These are phyloP conservation scores for Piaya cayana DNA, from an alignment of 2,113 vertebrate species.

Conservation along the genomic window DNA sequence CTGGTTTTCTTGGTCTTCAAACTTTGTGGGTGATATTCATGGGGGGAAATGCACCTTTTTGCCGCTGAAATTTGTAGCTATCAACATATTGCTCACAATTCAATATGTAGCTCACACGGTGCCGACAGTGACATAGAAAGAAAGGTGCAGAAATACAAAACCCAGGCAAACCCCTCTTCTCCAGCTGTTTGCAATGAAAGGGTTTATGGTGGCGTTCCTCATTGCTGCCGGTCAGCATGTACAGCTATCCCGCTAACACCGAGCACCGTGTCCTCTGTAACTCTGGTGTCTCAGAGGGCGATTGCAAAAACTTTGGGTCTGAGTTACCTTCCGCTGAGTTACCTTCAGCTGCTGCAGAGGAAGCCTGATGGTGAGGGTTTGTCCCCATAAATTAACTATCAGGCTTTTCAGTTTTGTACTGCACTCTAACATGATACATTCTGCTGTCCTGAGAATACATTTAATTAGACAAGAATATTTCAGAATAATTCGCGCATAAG, in stretches of 20 bases:
- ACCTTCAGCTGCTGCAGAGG: not conserved
- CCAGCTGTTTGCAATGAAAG: not conserved
- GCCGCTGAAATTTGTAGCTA: not conserved
- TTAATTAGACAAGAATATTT: not conserved
- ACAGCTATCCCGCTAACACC: too few species aligned
- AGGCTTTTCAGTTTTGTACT: not conserved
- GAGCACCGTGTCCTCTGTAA: fast-evolving
- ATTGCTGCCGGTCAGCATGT: fast-evolving
- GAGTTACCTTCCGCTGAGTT: not conserved
- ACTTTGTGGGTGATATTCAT: not conserved
- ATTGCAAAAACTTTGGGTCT: not conserved
- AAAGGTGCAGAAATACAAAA: fast-evolving
- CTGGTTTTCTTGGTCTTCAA: fast-evolving
- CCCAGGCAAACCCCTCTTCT: not conserved
- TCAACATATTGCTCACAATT: not conserved
- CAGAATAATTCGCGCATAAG: not conserved
- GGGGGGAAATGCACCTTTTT: not conserved
- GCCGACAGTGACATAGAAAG: not conserved
- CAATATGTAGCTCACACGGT: not conserved
- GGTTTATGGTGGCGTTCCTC: not conserved
- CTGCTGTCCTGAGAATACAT: not conserved
- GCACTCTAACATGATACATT: not conserved
- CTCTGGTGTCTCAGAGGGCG: not conserved
- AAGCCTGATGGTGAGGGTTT: not conserved
- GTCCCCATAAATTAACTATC: not conserved